These are phyloP conservation scores for Sarotherodon lohbergeri DNA, from an alignment of 2,113 vertebrate genomes.

Conservation along the genomic window DNA sequence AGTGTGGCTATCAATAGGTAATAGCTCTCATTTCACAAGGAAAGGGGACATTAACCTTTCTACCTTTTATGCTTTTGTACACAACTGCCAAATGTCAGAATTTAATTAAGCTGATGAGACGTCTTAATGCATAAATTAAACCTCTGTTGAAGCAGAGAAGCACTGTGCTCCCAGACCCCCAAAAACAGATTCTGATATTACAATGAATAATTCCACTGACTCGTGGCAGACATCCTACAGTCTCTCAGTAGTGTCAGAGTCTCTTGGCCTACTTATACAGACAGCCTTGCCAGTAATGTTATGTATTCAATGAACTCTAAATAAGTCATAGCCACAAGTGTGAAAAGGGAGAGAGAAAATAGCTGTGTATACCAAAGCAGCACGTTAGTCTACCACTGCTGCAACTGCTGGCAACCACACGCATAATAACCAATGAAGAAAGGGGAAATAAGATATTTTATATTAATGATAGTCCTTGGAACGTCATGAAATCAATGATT, in stretches of 20 bases:
- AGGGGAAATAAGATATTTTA: conserved; percentile 49
- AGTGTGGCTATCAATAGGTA: neutral
- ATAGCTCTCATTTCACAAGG: conserved; percentile 7
- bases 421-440: conserved; percentile 56
- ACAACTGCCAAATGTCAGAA: conserved; percentile 3
- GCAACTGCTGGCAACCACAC: conserved; percentile 36
- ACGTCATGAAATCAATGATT: conserved; percentile 38
- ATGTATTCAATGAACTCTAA: conserved; percentile 63
- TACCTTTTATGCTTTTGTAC: neutral
- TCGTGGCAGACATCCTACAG: conserved; percentile 46
- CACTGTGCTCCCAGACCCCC: conserved; percentile 4
- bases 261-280: conserved; percentile 61
- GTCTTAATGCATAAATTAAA: conserved; percentile 40
- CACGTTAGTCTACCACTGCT: neutral
- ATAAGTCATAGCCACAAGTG: conserved; percentile 62
- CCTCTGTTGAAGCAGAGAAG: conserved; percentile 17
- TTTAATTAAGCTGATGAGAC: conserved; percentile 29
- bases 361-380: conserved; percentile 28
- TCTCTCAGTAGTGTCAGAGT: conserved; percentile 56
- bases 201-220: conserved; percentile 55
- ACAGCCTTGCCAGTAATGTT: conserved; percentile 56
- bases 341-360: conserved; percentile 28
- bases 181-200: conserved; percentile 53
- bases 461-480: conserved; percentile 65
- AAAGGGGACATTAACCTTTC: conserved; percentile 28